Base-by-base conservation (phyloP, 1,140 invertebrate species). In the Augochlora pura region DNA sequence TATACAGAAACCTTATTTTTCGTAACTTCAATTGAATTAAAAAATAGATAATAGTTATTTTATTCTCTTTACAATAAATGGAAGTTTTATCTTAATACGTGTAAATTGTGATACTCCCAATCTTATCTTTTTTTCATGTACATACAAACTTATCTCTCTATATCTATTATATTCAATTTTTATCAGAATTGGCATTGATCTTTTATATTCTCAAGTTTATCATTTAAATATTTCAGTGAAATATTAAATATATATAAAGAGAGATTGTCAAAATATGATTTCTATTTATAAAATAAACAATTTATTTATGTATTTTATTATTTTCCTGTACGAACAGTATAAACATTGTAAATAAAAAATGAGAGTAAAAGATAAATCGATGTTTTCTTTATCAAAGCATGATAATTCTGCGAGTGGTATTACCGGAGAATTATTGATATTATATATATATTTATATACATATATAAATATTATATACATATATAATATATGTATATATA, bases 1-100 rank as follows among this genome's bases (percentile, higher is more conserved):
- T 54, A 77, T 60, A 71, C 71, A 63, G 46, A 39, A 42, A 60
- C n/a, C 32, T 38, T 54, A 32, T 6, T 27, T 77, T 63, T 39
- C 21, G 9, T 21, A 27, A 71, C 62, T 69, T 5, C 3, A 60
- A 49, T 1, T 14, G 46, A 27, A 6, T 42, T 38, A 5, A 2
- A 21, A 38, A 0, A 21, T 25, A 6, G 3, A 2, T 2, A 27
- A 46, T 4, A 23, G 10, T 38, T 27, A 2, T 1, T 12, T 12
- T 18, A 27, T 0, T 57, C n/a, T n/a, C 42, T 64, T 64, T 21
- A 39, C 1, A 1, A 10, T 52, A 70, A 57, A 72, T 49, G 1
- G 10, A 23, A 42, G 64, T 78, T 38, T 78, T 72, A 72, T 78
- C 60, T 46, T 52, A 49, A 46, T 25, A 23, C 7, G 21, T 18